Percentiles rank a stretch among this genome's conserved stretches.
Evolutionary conservation across 2,797 vertebrate species (phyloP).

Genomic region (Cirrhinus mrigala): DNA sequence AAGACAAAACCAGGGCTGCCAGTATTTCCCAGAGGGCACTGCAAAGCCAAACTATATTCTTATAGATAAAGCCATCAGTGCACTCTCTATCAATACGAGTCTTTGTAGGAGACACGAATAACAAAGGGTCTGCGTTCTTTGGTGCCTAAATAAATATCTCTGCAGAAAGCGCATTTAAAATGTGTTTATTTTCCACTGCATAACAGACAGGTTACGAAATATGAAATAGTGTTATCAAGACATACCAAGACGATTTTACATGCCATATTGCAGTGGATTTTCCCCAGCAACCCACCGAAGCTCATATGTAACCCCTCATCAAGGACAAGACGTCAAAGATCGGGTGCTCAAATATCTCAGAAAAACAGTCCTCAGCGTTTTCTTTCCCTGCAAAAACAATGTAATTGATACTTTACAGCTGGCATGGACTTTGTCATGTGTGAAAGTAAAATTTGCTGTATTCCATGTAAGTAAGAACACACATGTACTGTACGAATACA

Average conservation of each 20-base stretch:
- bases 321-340: conserved; percentile 6
- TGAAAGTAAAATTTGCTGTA: background rate
- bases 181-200: conserved; percentile 4
- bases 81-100: background rate
- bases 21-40: conserved; percentile 8
- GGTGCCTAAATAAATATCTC: conserved; percentile 6
- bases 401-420: background rate
- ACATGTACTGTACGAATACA: background rate
- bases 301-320: conserved; percentile 10
- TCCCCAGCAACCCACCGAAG: background rate
- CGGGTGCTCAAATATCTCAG: background rate
- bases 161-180: background rate
- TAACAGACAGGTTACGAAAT: background rate
- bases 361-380: background rate
- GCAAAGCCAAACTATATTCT: conserved; percentile 30
- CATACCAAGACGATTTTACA: background rate
- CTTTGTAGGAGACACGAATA: conserved; percentile 12
- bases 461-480: background rate
- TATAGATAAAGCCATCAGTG: conserved; percentile 32
- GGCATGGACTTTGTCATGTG: background rate
- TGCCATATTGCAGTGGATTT: conserved; percentile 25
- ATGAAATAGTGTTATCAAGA: conserved; percentile 19
- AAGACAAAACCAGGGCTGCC: conserved; percentile 18
- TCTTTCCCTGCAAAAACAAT: background rate
- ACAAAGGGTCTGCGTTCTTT: background rate